Evolutionary conservation across 2,888 invertebrate species (phyloP).

Genomic region (Deilephila porcellus): DNA sequence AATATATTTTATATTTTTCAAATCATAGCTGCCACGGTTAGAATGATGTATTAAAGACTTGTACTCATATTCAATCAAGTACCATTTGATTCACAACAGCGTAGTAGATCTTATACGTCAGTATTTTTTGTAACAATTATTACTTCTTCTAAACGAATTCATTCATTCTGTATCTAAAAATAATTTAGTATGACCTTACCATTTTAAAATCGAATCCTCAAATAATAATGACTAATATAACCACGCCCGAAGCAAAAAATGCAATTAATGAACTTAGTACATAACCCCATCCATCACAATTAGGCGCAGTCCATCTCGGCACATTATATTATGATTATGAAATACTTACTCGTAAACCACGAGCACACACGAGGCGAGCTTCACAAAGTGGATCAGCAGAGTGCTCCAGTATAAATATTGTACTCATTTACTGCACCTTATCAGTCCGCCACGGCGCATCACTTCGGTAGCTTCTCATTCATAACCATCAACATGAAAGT

Average conservation of each 20-base stretch:
- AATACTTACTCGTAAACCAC: conserved; percentile 57
- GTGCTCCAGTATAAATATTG: conserved; percentile 75
- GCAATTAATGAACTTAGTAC: too few species aligned
- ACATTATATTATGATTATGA: conserved; percentile 69
- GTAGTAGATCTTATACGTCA: too few species aligned
- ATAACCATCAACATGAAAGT: neutral
- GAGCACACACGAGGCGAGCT: conserved; percentile 51
- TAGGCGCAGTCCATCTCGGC: conserved; percentile 67
- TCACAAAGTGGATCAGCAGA: conserved; percentile 67
- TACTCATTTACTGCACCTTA: conserved; percentile 59
- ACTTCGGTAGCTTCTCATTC: conserved; percentile 47
- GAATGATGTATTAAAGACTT: too few species aligned
- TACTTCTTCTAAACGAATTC: too few species aligned
- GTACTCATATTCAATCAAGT: too few species aligned
- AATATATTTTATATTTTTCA: too few species aligned
- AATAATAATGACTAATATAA: neutral
- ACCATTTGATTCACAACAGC: too few species aligned
- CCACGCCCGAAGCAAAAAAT: neutral
- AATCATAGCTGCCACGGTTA: too few species aligned
- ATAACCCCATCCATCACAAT: conserved; percentile 59
- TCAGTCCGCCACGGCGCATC: conserved; percentile 65
- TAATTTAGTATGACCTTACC: neutral
- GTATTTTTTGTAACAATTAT: too few species aligned
- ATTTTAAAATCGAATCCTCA: neutral
- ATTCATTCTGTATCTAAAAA: neutral